Percentiles rank a stretch among this genome's conserved stretches.
Evolutionary conservation across 1,140 invertebrate species (phyloP).

Genomic region (Panonychus citri): DNA sequence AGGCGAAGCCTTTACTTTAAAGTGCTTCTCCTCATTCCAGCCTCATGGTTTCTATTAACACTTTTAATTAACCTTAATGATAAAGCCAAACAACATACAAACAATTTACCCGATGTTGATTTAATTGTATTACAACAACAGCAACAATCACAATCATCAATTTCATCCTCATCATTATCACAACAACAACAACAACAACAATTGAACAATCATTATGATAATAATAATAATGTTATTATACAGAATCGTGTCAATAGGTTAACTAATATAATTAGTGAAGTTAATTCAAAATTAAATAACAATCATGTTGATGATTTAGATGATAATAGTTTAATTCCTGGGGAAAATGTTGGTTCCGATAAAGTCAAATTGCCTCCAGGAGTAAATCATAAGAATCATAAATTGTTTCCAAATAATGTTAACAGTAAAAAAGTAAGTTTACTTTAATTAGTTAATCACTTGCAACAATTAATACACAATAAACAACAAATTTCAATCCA

Average conservation of each 20-base stretch:
- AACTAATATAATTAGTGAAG: background rate
- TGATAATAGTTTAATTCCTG: too few relatives aligned
- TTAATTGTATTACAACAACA: background rate
- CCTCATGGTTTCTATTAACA: constrained; percentile 14
- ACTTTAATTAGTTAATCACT: too few relatives aligned
- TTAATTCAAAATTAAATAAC: background rate
- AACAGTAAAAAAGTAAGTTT: too few relatives aligned
- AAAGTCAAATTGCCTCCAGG: too few relatives aligned
- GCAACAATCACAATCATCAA: background rate
- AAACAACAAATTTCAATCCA: too few relatives aligned
- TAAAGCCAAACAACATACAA: background rate
- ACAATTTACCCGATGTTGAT: background rate
- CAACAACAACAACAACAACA: background rate
- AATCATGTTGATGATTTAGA: background rate
- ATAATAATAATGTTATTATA: background rate
- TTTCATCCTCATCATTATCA: background rate
- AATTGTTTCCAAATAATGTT: too few relatives aligned
- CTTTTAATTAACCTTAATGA: constrained; percentile 10
- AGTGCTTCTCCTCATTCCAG: constrained; percentile 11
- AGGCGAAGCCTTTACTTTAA: constrained; percentile 15
- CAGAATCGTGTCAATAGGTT: background rate
- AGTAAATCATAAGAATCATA: too few relatives aligned
- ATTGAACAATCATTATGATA: background rate
- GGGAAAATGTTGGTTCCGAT: background rate
- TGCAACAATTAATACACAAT: too few relatives aligned